Evolutionary conservation across 2,113 vertebrate genomes (phyloP).

Genomic region (Melierax canorus): DNA sequence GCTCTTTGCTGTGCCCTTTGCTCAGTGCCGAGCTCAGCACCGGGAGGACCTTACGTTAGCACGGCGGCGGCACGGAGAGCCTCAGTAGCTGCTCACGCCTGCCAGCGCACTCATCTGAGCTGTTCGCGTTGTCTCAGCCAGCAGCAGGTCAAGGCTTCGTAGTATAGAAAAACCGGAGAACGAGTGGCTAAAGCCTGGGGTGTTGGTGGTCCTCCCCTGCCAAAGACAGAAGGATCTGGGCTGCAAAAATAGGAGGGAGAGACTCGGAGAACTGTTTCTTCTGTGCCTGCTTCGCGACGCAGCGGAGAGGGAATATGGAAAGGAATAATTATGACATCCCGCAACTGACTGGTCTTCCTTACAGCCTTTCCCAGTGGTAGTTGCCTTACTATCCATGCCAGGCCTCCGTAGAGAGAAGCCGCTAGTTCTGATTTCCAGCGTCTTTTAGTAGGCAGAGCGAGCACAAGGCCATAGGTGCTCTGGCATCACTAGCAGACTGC

Average conservation of each 20-base stretch:
- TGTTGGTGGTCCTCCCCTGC: neutral
- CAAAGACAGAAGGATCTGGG: neutral
- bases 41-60: neutral
- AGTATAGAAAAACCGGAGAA: neutral
- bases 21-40: neutral
- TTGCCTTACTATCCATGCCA: neutral
- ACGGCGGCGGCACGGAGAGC: neutral
- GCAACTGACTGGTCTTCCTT: neutral
- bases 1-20: neutral
- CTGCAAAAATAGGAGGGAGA: neutral
- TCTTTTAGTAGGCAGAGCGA: neutral
- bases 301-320: neutral
- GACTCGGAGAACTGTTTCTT: neutral
- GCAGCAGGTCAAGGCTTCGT: neutral
- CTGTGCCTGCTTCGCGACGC: neutral
- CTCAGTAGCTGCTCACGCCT: neutral
- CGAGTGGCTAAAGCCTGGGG: fast-evolving
- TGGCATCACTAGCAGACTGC: neutral
- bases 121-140: neutral
- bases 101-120: neutral
- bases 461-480: neutral
- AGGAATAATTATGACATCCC: neutral
- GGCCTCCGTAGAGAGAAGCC: neutral
- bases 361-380: neutral
- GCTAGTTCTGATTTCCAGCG: neutral